Percentiles rank a stretch among this genome's conserved stretches.
phyloP scores from a whole-genome alignment of 1,140 invertebrate species.

The Bombus confusus region DNA sequence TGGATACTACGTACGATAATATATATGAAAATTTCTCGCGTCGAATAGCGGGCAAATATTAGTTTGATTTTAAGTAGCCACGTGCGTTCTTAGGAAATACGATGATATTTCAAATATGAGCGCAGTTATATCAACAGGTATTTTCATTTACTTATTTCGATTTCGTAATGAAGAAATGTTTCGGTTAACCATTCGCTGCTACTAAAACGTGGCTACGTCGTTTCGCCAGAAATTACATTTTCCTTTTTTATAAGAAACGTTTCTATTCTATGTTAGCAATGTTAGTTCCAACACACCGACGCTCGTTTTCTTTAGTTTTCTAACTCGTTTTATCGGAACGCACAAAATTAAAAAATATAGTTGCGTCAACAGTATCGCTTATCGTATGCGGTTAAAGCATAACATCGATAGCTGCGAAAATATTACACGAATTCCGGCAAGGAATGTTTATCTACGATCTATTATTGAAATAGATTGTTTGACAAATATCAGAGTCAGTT shows the following conservation, averaged over 20 bases:
- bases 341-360: background rate
- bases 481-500: background rate
- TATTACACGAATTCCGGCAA: background rate
- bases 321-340: background rate
- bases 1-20: too few species aligned
- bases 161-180: too few species aligned
- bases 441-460: background rate
- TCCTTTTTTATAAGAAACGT: too few species aligned
- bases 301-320: background rate
- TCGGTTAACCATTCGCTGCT: background rate
- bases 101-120: too few species aligned
- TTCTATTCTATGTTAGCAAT: background rate
- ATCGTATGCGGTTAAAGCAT: background rate
- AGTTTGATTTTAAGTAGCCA: too few species aligned
- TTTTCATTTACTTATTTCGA: too few species aligned
- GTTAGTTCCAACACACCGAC: too few species aligned
- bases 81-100: too few species aligned
- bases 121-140: too few species aligned
- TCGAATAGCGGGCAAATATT: too few species aligned
- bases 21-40: too few species aligned
- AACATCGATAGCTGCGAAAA: too few species aligned
- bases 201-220: background rate
- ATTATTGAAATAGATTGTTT: conserved; percentile 6
- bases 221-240: background rate
- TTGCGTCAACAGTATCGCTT: background rate